Evolutionary conservation across 2,113 vertebrate species (phyloP).

Genomic region (Microcebus griseorufus): DNA sequence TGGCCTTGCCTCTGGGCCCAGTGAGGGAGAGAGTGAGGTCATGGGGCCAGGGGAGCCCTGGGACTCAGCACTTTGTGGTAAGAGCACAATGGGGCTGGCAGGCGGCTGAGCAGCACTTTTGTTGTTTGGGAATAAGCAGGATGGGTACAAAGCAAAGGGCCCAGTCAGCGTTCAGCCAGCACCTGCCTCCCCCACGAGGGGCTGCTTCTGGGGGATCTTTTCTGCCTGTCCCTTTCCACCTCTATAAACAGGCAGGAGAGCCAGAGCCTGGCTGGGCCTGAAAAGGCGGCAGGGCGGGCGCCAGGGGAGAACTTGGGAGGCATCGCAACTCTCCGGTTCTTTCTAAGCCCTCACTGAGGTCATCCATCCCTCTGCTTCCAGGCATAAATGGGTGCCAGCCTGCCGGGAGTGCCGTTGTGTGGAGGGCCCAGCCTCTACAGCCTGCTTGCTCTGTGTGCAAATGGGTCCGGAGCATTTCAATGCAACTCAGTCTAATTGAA

Average conservation of each 20-base stretch:
- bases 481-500: background rate
- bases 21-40: slow-evolving; percentile 60
- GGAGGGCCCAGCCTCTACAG: background rate
- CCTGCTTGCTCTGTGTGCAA: background rate
- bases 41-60: slow-evolving; percentile 66
- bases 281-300: background rate
- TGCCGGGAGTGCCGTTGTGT: background rate
- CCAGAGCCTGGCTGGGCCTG: background rate
- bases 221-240: background rate
- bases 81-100: slow-evolving; percentile 73
- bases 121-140: slow-evolving; percentile 75
- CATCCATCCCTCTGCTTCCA: background rate
- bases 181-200: slow-evolving; percentile 21
- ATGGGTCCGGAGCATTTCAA: background rate
- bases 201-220: slow-evolving; percentile 22
- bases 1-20: background rate
- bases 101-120: slow-evolving; percentile 81
- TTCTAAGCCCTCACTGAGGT: background rate
- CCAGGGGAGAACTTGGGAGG: background rate
- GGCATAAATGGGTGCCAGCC: background rate
- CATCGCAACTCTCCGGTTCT: background rate
- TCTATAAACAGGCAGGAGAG: background rate
- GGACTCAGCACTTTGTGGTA: slow-evolving; percentile 83
- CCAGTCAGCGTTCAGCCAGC: slow-evolving; percentile 76
- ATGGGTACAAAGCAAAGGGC: slow-evolving; percentile 82